These are phyloP conservation scores for Ips typographus DNA, from an alignment of 1,140 invertebrate species.

Conservation along the genomic window DNA sequence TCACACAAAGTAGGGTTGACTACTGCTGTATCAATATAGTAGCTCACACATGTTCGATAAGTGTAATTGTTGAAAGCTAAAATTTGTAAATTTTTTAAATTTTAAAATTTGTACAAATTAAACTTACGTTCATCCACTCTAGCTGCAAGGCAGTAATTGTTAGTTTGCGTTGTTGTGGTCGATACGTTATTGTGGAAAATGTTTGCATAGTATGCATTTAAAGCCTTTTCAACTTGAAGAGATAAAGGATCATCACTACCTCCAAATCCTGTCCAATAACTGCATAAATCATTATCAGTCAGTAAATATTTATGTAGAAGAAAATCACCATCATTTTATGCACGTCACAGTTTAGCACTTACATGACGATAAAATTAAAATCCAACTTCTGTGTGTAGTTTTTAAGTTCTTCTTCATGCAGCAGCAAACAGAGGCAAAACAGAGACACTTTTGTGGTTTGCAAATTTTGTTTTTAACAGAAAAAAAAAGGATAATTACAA, in stretches of 20 bases:
- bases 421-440: no score
- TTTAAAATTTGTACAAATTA: neutral
- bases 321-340: no score
- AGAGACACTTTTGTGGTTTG: no score
- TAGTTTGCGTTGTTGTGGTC: neutral
- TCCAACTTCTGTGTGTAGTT: no score
- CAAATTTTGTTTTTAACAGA: no score
- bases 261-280: neutral
- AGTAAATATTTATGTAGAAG: no score
- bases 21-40: neutral
- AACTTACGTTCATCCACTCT: slow-evolving; percentile 4
- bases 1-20: neutral
- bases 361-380: no score
- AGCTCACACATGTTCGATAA: neutral
- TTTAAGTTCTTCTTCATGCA: no score
- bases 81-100: neutral
- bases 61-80: slow-evolving; percentile 2
- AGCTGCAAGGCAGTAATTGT: neutral
- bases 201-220: neutral
- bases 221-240: neutral
- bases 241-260: slow-evolving; percentile 3
- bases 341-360: no score
- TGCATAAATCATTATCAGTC: no score
- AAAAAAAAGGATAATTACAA: no score
- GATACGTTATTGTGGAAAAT: neutral